Percentiles rank a stretch among this genome's conserved stretches.
Evolutionary conservation across 2,113 vertebrate species (phyloP).

Genomic region (Spea bombifrons): DNA sequence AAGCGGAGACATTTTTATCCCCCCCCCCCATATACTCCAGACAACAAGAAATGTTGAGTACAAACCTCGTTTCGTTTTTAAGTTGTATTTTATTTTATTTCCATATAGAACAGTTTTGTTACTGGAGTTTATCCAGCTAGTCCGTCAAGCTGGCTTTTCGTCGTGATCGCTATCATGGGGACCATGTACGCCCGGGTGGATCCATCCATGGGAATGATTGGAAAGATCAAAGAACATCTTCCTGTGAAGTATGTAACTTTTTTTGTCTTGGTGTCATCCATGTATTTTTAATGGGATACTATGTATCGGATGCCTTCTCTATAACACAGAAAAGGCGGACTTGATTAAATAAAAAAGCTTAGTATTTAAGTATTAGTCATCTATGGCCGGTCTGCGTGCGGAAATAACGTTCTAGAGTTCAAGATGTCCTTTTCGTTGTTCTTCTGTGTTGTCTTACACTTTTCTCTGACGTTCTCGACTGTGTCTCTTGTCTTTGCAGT

Average conservation of each 20-base stretch:
- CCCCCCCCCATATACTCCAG: too few species aligned
- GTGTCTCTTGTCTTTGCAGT: slow-evolving; percentile 56
- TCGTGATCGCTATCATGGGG: slow-evolving; percentile 81
- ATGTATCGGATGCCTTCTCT: too few species aligned
- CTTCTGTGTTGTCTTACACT: neutral
- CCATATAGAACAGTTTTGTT: slow-evolving; percentile 75
- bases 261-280: too few species aligned
- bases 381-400: too few species aligned
- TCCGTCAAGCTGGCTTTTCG: slow-evolving; percentile 86
- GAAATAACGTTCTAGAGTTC: neutral
- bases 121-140: slow-evolving; percentile 82
- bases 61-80: neutral
- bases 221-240: slow-evolving; percentile 84
- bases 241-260: slow-evolving; percentile 71
- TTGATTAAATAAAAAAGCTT: too few species aligned
- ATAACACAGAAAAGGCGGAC: too few species aligned
- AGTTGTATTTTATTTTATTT: neutral
- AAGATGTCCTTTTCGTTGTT: neutral
- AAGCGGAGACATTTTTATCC: slow-evolving; percentile 29
- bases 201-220: slow-evolving; percentile 89
- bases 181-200: slow-evolving; percentile 85
- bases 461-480: neutral
- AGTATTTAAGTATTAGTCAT: too few species aligned
- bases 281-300: too few species aligned
- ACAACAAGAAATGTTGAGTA: too few species aligned